A percentile compares a stretch with the other conserved stretches of the same genome.
Evolutionary conservation across 2,888 invertebrate genomes (phyloP).

Genomic region (Coelopa pilipes): DNA sequence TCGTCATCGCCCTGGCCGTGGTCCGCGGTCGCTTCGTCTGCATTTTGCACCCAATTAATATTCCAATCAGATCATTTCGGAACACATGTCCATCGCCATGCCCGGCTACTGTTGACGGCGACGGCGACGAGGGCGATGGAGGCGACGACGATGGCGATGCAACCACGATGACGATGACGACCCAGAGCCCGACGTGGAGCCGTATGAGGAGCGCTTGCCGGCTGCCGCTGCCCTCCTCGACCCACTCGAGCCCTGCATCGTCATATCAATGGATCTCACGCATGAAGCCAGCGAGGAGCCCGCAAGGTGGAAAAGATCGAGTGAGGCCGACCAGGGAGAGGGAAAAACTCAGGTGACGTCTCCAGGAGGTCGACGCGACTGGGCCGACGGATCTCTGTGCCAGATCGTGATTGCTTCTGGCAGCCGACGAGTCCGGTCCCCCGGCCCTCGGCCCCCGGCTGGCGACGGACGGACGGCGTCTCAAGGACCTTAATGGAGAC

Average conservation of each 20-base stretch:
- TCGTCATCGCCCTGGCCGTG: not conserved
- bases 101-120: constrained; percentile 33
- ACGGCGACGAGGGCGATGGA: constrained; percentile 9
- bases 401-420: constrained; percentile 47
- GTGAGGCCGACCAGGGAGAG: no score
- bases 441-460: not conserved
- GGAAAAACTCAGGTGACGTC: constrained; percentile 4
- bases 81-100: constrained; percentile 59
- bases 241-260: no score
- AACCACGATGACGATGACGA: not conserved
- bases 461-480: not conserved
- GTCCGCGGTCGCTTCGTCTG: constrained; percentile 4
- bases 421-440: constrained; percentile 30
- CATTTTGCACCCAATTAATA: constrained; percentile 57
- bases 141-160: not conserved
- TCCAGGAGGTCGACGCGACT: constrained; percentile 41
- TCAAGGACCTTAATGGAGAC: constrained; percentile 25
- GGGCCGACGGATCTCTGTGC: constrained; percentile 46
- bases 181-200: not conserved
- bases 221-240: not conserved
- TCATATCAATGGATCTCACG: constrained; percentile 27
- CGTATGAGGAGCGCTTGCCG: no score
- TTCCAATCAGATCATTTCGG: constrained; percentile 59
- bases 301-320: no score
- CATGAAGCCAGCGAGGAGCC: constrained; percentile 10